Percentiles rank a stretch among this genome's conserved stretches.
Evolutionary conservation across 2,888 invertebrate genomes (phyloP).

Genomic region (Dryadula phaetusa): DNA sequence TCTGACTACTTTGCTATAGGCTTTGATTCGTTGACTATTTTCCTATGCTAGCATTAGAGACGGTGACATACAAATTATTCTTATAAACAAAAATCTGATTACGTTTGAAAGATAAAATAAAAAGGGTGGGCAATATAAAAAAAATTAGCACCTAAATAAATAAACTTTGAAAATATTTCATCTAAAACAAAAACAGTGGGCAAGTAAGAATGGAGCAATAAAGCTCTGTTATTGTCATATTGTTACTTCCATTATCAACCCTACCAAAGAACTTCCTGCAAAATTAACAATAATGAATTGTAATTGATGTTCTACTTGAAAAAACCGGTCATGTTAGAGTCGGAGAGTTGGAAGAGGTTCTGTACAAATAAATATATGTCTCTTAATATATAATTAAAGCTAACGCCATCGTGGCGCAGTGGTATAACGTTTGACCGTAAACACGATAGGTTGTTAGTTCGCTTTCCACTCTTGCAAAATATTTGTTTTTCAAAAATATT

Average conservation of each 20-base stretch:
- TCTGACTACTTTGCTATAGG: too few relatives aligned
- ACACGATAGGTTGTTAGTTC: too few relatives aligned
- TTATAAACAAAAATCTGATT: neutral
- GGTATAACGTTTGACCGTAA: too few relatives aligned
- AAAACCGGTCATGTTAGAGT: constrained; percentile 18
- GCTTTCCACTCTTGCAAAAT: too few relatives aligned
- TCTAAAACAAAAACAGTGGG: constrained; percentile 5
- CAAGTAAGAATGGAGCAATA: constrained; percentile 13
- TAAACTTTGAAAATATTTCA: neutral
- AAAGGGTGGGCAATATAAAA: neutral
- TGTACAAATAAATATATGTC: neutral
- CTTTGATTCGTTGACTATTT: too few relatives aligned
- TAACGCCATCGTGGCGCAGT: too few relatives aligned
- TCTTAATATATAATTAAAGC: too few relatives aligned
- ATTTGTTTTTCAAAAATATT: too few relatives aligned
- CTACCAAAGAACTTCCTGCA: constrained; percentile 20
- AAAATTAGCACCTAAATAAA: constrained; percentile 6
- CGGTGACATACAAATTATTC: too few relatives aligned
- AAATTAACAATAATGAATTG: constrained; percentile 34
- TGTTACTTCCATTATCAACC: constrained; percentile 19
- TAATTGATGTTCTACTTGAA: constrained; percentile 33
- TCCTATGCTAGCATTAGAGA: too few relatives aligned
- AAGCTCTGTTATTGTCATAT: constrained; percentile 1
- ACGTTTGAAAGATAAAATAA: too few relatives aligned
- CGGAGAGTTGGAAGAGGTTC: neutral